A percentile compares a stretch with the other conserved stretches of the same genome.
phyloP scores from a whole-genome alignment of 2,888 invertebrate genomes.

The Ceriagrion tenellum region DNA sequence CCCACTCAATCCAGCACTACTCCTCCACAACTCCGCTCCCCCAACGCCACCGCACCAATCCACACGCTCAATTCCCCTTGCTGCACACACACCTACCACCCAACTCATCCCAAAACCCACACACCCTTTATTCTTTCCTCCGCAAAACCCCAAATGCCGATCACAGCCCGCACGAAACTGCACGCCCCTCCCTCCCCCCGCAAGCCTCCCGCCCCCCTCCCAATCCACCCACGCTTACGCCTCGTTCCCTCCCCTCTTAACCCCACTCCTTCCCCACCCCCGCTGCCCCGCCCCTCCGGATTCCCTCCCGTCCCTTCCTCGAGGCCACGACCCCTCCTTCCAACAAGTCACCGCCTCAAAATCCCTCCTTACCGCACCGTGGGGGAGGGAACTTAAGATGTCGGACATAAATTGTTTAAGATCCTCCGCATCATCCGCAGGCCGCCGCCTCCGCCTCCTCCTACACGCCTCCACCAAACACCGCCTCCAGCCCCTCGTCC shows the following conservation, averaged over 20 bases:
- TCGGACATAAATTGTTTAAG: slow-evolving; percentile 54
- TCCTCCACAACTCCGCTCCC: no score
- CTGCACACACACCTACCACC: background rate
- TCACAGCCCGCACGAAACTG: background rate
- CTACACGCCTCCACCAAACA: background rate
- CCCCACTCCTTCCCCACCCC: background rate
- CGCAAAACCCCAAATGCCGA: background rate
- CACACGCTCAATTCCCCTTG: background rate
- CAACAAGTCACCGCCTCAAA: background rate
- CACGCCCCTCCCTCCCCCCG: background rate
- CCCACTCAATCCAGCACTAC: background rate
- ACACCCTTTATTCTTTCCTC: background rate
- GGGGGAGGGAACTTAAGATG: slow-evolving; percentile 31
- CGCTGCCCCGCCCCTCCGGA: no score
- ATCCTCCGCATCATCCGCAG: slow-evolving; percentile 56
- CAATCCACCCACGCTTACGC: background rate
- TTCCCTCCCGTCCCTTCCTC: background rate
- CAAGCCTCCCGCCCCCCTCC: background rate
- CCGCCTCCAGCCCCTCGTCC: background rate
- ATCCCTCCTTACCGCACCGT: slow-evolving; percentile 38
- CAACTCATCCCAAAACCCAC: background rate
- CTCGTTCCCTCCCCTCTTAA: background rate
- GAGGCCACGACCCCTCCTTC: background rate
- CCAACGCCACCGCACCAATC: background rate
- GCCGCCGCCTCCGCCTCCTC: background rate